A percentile compares a stretch with the other conserved stretches of the same genome.
Evolutionary conservation across 2,113 vertebrate species (phyloP).

Genomic region (Tenrec ecaudatus): DNA sequence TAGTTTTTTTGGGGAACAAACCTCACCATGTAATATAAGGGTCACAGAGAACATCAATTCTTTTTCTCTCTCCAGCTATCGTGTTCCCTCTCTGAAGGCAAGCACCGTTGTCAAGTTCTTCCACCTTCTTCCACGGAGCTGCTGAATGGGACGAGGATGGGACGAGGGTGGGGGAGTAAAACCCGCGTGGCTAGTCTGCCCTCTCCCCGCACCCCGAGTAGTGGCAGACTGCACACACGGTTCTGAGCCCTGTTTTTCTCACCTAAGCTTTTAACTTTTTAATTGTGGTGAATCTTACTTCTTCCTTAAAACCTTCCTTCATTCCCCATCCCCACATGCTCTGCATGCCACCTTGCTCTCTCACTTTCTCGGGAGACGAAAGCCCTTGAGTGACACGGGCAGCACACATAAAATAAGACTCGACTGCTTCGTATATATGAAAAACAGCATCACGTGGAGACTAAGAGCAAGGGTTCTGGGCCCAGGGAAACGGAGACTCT

Average conservation of each 20-base stretch:
- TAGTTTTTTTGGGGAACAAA: not conserved
- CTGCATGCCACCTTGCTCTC: not conserved
- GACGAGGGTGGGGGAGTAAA: not conserved
- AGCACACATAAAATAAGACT: not conserved
- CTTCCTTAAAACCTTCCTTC: constrained; percentile 2
- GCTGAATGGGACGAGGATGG: not conserved
- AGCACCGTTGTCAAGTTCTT: not conserved
- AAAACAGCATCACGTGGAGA: not conserved
- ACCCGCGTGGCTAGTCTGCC: not conserved
- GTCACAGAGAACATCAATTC: not conserved
- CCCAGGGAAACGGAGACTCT: not conserved
- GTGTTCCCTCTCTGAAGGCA: not conserved
- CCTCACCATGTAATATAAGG: not conserved
- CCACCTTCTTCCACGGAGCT: not conserved
- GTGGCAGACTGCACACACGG: not conserved
- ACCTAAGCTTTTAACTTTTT: not conserved
- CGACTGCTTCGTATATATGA: no score
- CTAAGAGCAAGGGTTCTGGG: not conserved
- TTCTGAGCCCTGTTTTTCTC: not conserved
- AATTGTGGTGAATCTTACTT: constrained; percentile 10
- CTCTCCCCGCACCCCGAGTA: not conserved
- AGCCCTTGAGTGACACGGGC: not conserved
- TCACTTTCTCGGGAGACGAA: not conserved
- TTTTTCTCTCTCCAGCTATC: not conserved
- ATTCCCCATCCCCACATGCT: not conserved